Evolutionary conservation across 2,797 vertebrate species (phyloP).

Genomic region (Gymnoscopelus microlampas): DNA sequence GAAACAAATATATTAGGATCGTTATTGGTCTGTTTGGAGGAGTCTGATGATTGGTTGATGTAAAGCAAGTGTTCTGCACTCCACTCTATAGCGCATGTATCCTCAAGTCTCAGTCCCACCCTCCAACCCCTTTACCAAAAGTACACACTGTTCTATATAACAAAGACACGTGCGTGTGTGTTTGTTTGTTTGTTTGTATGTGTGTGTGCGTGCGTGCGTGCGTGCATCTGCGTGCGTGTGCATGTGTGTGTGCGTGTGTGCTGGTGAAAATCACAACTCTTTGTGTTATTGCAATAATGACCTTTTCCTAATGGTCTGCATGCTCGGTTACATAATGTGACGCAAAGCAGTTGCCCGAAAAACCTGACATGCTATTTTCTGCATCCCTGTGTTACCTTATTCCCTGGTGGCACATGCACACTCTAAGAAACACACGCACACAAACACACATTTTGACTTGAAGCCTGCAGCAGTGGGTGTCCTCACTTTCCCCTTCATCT

Average conservation of each 20-base stretch:
- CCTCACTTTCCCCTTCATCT: slow-evolving; percentile 36
- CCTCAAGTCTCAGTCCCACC: slow-evolving; percentile 3
- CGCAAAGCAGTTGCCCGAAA: slow-evolving; percentile 6
- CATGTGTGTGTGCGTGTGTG: not conserved
- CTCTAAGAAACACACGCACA: not conserved
- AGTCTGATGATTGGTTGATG: no score
- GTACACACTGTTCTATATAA: slow-evolving; percentile 29
- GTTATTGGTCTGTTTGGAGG: not conserved
- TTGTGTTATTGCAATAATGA: slow-evolving; percentile 6
- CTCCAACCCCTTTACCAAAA: slow-evolving; percentile 11
- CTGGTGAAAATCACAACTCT: not conserved
- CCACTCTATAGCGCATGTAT: no score
- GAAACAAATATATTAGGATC: not conserved
- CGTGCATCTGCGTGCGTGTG: no score
- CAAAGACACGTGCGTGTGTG: not conserved
- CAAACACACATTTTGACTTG: not conserved
- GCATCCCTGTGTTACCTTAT: not conserved
- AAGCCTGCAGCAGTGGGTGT: slow-evolving; percentile 55
- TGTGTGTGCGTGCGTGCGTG: not conserved
- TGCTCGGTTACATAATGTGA: not conserved
- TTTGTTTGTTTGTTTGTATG: not conserved
- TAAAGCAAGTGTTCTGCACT: no score
- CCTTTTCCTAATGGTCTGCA: not conserved
- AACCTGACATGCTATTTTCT: slow-evolving; percentile 3
- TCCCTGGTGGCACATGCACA: no score